Conservation (phyloP, 2,888 invertebrate species). For the Thera britannica region DNA sequence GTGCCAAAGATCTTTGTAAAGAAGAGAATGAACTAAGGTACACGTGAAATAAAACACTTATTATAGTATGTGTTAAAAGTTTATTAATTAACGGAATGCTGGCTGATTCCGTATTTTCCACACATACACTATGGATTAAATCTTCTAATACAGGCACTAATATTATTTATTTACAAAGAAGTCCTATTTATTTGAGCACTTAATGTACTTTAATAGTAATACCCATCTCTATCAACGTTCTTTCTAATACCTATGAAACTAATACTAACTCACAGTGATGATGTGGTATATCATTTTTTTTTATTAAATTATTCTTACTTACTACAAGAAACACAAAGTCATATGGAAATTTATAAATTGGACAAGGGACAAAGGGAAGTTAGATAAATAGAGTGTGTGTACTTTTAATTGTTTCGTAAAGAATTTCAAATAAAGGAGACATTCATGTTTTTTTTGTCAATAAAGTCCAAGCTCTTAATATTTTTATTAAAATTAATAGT, state of each 20-base stretch:
- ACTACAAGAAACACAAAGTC: neutral
- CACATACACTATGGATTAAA: constrained; percentile 1
- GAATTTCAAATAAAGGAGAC: no score
- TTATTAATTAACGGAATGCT: constrained; percentile 30
- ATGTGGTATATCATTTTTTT: constrained; percentile 60
- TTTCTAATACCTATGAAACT: constrained; percentile 32
- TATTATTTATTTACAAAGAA: constrained; percentile 28
- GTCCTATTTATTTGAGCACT: constrained; percentile 22
- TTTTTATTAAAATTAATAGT: neutral
- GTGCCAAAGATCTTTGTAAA: no score
- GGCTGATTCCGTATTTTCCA: neutral
- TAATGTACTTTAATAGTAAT: constrained; percentile 11
- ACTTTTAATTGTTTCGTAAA: no score
- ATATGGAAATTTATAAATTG: neutral
- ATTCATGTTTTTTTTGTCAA: no score
- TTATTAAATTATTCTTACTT: constrained; percentile 5
- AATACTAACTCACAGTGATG: constrained; percentile 66
- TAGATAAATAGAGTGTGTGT: no score
- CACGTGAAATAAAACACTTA: constrained; percentile 12
- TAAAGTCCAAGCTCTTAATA: neutral
- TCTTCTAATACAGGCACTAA: constrained; percentile 7
- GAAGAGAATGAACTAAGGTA: neutral
- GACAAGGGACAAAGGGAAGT: no score
- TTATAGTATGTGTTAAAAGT: constrained; percentile 34
- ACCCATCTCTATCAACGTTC: constrained; percentile 14